Evolutionary conservation across 2,797 vertebrate species (phyloP).

Genomic region (Lophotriccus pileatus): DNA sequence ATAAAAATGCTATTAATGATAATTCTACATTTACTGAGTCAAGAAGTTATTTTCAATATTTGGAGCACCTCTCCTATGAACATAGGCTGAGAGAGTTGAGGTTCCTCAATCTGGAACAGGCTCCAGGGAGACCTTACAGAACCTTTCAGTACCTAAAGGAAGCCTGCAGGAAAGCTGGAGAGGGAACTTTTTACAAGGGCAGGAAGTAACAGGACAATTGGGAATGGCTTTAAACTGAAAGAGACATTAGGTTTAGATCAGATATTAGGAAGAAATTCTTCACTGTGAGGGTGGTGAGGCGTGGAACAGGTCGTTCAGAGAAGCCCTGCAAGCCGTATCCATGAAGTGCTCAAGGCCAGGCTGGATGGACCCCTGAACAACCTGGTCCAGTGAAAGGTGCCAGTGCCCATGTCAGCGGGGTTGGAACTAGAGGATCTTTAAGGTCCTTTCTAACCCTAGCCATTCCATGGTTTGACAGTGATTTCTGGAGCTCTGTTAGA

Average conservation of each 20-base stretch:
- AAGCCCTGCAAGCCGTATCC: neutral
- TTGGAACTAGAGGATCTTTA: neutral
- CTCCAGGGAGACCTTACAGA: neutral
- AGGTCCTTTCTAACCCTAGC: neutral
- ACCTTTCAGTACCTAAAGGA: neutral
- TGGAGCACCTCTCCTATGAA: neutral
- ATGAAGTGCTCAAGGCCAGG: neutral
- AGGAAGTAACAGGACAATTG: neutral
- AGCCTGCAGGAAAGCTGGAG: neutral
- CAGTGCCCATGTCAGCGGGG: fast-evolving
- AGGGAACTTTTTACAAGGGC: neutral
- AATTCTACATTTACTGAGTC: neutral
- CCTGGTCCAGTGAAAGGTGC: neutral
- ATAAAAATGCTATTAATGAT: neutral
- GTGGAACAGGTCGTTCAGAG: neutral
- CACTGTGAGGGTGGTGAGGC: neutral
- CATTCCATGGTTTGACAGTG: neutral
- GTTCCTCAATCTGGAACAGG: neutral
- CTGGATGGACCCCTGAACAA: neutral
- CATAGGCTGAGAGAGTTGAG: neutral
- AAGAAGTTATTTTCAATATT: neutral
- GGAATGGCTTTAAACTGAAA: neutral
- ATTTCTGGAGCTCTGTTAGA: neutral
- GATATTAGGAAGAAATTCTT: neutral
- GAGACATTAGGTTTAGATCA: neutral